phyloP scores from a whole-genome alignment of 2,113 vertebrate species.

The Diphyllodes magnificus region DNA sequence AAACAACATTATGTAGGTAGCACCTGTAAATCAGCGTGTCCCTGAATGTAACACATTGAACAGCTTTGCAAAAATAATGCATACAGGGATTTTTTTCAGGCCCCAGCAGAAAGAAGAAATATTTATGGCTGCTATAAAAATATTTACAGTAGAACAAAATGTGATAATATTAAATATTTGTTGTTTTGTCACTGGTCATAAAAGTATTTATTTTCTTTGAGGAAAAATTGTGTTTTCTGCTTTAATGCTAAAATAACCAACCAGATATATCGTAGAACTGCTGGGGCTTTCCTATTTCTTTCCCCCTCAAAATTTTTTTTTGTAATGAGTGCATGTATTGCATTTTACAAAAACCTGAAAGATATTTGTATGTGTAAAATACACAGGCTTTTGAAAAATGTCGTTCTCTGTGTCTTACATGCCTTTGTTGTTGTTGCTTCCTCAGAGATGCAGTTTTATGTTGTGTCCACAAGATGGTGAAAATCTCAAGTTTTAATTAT shows the following conservation, averaged over 20 bases:
- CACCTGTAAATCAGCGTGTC: conserved; percentile 25
- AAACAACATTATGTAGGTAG: conserved; percentile 5
- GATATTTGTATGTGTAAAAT: neutral
- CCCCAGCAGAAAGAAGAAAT: neutral
- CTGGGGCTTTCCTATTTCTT: rapidly evolving
- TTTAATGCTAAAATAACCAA: neutral
- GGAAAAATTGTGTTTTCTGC: neutral
- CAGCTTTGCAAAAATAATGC: neutral
- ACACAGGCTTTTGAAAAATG: neutral
- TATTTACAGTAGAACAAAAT: conserved; percentile 21
- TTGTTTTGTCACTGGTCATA: neutral
- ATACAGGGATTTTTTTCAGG: neutral
- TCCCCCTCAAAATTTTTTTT: neutral
- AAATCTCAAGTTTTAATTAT: conserved; percentile 73
- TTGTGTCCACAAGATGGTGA: conserved; percentile 80
- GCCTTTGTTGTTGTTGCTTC: conserved; percentile 11
- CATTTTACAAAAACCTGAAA: neutral
- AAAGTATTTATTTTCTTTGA: neutral
- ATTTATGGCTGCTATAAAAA: conserved; percentile 14
- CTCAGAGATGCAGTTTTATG: conserved; percentile 59
- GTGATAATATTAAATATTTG: conserved; percentile 5
- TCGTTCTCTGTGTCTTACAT: neutral
- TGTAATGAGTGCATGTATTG: neutral
- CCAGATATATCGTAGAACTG: neutral
- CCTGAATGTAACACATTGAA: neutral